Conservation (phyloP, 2,113 vertebrate genomes). For the Prionailurus bengalensis region DNA sequence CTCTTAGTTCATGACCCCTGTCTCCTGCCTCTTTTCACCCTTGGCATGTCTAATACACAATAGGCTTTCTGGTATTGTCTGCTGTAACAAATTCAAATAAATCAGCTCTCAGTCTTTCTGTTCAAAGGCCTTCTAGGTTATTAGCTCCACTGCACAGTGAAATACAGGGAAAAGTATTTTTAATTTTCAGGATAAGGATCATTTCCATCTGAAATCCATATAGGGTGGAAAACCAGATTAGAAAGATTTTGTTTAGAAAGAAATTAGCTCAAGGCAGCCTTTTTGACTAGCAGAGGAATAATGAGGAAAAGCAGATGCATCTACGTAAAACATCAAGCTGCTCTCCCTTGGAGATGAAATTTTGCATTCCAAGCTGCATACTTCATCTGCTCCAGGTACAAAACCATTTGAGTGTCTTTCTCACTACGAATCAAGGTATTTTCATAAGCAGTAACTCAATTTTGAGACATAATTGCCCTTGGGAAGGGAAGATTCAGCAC, state of each 20-base stretch:
- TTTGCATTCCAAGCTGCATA: conserved; percentile 49
- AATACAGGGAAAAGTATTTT: conserved; percentile 60
- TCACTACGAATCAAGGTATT: conserved; percentile 60
- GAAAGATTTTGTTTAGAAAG: conserved; percentile 72
- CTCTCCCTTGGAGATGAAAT: background rate
- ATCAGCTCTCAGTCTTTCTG: conserved; percentile 56
- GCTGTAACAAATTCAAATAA: conserved; percentile 42
- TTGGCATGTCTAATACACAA: background rate
- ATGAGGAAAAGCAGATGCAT: conserved; percentile 68
- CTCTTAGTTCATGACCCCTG: background rate
- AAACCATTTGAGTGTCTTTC: conserved; percentile 56
- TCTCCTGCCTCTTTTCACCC: background rate
- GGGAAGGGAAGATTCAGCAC: conserved; percentile 17
- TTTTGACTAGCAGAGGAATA: conserved; percentile 58
- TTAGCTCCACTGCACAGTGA: conserved; percentile 55
- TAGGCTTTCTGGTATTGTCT: background rate
- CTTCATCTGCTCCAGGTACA: conserved; percentile 59
- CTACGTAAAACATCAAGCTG: conserved; percentile 42
- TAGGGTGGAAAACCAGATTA: conserved; percentile 71
- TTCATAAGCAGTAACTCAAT: conserved; percentile 50
- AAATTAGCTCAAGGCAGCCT: conserved; percentile 64
- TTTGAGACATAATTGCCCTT: conserved; percentile 56
- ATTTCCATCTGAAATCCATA: conserved; percentile 71
- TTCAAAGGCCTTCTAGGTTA: conserved; percentile 49
- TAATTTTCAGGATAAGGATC: conserved; percentile 61